These are phyloP conservation scores for Syrmaticus mikado DNA, from an alignment of 2,113 vertebrate species.

Conservation along the genomic window DNA sequence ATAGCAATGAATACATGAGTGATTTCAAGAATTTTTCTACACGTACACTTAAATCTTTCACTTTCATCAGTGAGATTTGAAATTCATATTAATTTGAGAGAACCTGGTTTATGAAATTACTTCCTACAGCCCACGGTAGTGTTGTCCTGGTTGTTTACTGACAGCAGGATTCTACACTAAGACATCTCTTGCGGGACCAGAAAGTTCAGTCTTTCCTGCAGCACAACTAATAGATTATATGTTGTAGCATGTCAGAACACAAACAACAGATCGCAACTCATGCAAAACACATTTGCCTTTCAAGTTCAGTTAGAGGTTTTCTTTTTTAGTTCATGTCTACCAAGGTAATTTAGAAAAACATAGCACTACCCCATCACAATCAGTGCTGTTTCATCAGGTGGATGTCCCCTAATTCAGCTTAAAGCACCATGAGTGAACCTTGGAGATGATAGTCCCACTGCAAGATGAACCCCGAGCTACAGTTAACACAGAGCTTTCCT, in stretches of 20 bases:
- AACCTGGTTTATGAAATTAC: neutral
- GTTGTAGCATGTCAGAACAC: neutral
- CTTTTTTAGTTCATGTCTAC: neutral
- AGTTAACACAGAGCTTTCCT: neutral
- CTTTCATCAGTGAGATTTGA: neutral
- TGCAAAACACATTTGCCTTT: conserved; percentile 4
- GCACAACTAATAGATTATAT: neutral
- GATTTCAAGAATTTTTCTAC: neutral
- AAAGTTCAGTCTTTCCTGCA: neutral
- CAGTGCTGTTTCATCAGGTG: neutral
- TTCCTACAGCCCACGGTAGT: neutral
- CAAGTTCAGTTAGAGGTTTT: neutral
- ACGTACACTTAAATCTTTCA: neutral
- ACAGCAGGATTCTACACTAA: neutral
- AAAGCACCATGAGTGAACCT: neutral
- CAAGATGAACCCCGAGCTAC: neutral
- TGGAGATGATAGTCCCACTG: neutral
- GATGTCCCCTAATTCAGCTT: neutral
- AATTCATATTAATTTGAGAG: neutral
- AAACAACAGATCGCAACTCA: neutral
- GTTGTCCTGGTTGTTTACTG: neutral
- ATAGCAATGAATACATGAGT: neutral
- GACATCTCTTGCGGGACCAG: neutral
- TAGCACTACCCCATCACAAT: neutral
- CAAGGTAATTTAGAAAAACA: neutral